These are phyloP conservation scores for Hydrotaea diabolus DNA, from an alignment of 2,888 invertebrate genomes.

Conservation along the genomic window DNA sequence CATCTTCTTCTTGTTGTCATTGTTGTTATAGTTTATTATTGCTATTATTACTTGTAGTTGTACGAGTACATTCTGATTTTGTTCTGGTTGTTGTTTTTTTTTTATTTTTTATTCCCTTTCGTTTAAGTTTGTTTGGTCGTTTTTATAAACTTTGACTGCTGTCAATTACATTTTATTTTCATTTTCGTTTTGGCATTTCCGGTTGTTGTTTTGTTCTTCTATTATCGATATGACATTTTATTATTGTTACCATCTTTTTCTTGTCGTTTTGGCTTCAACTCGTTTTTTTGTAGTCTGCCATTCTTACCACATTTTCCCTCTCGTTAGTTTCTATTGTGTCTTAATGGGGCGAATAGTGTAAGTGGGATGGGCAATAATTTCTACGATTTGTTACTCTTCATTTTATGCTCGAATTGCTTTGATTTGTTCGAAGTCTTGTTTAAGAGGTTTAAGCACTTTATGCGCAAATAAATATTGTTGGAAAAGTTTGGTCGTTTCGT, in stretches of 20 bases:
- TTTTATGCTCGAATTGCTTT: slow-evolving; percentile 51
- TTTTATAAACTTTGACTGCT: slow-evolving; percentile 39
- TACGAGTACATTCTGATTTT: too few species aligned
- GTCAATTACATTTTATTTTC: slow-evolving; percentile 57
- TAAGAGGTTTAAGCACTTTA: not conserved
- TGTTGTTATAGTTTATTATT: slow-evolving; percentile 58
- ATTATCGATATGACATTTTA: slow-evolving; percentile 51
- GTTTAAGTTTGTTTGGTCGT: slow-evolving; percentile 2
- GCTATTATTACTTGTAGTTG: slow-evolving; percentile 59
- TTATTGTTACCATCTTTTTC: slow-evolving; percentile 48
- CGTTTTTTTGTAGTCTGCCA: not conserved
- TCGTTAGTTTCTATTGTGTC: not conserved
- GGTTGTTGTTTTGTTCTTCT: slow-evolving; percentile 40
- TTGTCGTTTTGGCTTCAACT: not conserved
- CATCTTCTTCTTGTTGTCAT: slow-evolving; percentile 67
- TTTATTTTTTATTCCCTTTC: slow-evolving; percentile 55
- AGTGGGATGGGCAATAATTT: too few species aligned
- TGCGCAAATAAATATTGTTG: not conserved
- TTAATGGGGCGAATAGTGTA: not conserved
- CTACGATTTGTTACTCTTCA: slow-evolving; percentile 47
- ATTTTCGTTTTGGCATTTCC: slow-evolving; percentile 41
- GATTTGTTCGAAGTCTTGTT: not conserved
- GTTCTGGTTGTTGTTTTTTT: slow-evolving; percentile 69
- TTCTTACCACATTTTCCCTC: not conserved
- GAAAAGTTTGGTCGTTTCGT: not conserved